Evolutionary conservation across 2,888 invertebrate genomes (phyloP).

Genomic region (Drosophila neutralis): DNA sequence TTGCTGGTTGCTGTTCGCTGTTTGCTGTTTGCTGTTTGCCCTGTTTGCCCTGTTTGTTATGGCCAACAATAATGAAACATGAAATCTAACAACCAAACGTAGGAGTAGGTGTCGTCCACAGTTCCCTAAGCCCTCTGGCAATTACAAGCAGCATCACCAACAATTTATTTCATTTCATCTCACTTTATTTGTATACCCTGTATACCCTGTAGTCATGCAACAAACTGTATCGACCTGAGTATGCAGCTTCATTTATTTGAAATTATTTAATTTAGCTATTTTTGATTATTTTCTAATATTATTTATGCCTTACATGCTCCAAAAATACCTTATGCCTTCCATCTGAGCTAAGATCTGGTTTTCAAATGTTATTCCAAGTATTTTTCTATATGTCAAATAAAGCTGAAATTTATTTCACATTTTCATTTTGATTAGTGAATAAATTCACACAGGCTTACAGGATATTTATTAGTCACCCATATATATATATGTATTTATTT

Average conservation of each 20-base stretch:
- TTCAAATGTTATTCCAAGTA: accelerated
- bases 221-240: not conserved
- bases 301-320: not conserved
- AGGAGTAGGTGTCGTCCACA: constrained; percentile 47
- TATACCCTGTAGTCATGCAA: not conserved
- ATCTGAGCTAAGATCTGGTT: not conserved
- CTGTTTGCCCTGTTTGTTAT: constrained; percentile 5
- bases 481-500: not conserved
- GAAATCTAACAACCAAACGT: constrained; percentile 36
- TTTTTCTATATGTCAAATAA: too few species aligned
- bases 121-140: constrained; percentile 42
- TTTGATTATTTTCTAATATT: too few species aligned
- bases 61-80: constrained; percentile 34
- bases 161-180: constrained; percentile 44
- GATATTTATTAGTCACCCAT: constrained; percentile 12
- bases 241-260: not conserved
- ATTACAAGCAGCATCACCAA: constrained; percentile 37
- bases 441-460: not conserved
- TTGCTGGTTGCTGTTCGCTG: constrained; percentile 4
- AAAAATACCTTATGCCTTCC: not conserved
- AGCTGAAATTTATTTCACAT: not conserved
- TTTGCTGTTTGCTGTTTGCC: constrained; percentile 1
- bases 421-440: not conserved
- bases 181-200: constrained; percentile 13
- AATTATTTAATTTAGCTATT: not conserved